phyloP scores from a whole-genome alignment of 2,888 invertebrate genomes.

The Crepidodera aurea region DNA sequence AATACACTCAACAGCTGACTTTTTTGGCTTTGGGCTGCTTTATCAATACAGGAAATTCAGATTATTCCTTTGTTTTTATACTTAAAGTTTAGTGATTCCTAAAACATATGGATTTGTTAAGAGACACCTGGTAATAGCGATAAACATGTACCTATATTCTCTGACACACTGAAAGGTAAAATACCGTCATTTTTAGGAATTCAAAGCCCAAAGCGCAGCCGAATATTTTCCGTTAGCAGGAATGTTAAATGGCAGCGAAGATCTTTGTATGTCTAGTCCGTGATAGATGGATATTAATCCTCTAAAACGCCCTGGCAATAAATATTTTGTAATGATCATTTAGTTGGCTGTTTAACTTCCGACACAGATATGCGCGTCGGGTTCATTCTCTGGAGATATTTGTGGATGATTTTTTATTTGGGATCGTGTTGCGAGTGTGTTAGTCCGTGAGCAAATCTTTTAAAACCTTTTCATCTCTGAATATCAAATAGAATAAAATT shows the following conservation, averaged over 20 bases:
- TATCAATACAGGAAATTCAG: too few relatives aligned
- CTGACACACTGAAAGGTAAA: slow-evolving; percentile 25
- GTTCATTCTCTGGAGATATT: slow-evolving; percentile 50
- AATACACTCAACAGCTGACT: too few relatives aligned
- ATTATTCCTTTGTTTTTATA: too few relatives aligned
- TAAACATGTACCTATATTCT: too few relatives aligned
- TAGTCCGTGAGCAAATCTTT: not conserved
- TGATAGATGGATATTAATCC: slow-evolving; percentile 60
- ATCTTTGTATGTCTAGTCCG: slow-evolving; percentile 47
- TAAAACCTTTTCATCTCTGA: too few relatives aligned
- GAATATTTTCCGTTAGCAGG: slow-evolving; percentile 46
- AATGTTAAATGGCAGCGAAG: slow-evolving; percentile 55
- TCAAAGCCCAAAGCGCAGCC: slow-evolving; percentile 13
- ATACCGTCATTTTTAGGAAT: slow-evolving; percentile 14
- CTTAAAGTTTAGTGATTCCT: too few relatives aligned
- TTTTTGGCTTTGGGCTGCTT: too few relatives aligned
- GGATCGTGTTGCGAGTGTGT: slow-evolving; percentile 22
- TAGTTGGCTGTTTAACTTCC: slow-evolving; percentile 61
- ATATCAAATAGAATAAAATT: too few relatives aligned
- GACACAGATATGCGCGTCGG: slow-evolving; percentile 56
- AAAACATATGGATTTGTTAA: too few relatives aligned
- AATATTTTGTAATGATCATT: slow-evolving; percentile 62
- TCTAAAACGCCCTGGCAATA: slow-evolving; percentile 57
- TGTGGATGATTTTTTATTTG: slow-evolving; percentile 55
- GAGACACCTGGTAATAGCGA: too few relatives aligned